Evolutionary conservation across 2,113 vertebrate species (phyloP).

Genomic region (Triplophysa rosa): DNA sequence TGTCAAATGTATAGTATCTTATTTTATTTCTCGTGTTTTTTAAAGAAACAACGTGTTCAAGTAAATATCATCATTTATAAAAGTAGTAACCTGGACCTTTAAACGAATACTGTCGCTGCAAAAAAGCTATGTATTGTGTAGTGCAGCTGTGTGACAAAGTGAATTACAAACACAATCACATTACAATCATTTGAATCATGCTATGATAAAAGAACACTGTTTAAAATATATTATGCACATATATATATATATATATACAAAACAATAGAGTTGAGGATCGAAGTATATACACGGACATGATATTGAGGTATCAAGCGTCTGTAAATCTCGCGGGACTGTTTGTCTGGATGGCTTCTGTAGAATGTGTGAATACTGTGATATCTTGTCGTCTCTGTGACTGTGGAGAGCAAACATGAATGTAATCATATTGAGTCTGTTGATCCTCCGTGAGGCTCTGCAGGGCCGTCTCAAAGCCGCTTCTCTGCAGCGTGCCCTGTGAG

Average conservation of each 20-base stretch:
- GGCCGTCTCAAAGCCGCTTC: conserved; percentile 85
- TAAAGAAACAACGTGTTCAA: background rate
- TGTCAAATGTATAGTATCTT: background rate
- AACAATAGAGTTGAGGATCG: background rate
- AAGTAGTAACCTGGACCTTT: background rate
- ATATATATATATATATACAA: conserved; percentile 77
- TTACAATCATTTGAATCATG: conserved; percentile 26
- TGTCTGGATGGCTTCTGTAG: conserved; percentile 75
- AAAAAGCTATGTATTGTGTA: background rate
- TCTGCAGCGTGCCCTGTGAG: conserved; percentile 84
- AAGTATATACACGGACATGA: background rate
- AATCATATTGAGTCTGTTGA: conserved; percentile 89
- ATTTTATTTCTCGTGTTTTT: background rate
- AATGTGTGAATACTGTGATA: conserved; percentile 80
- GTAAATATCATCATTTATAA: background rate
- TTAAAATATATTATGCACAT: conserved; percentile 80
- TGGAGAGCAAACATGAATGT: conserved; percentile 84
- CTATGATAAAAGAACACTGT: conserved; percentile 53
- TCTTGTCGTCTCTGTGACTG: conserved; percentile 85
- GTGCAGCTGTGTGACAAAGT: background rate
- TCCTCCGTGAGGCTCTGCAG: conserved; percentile 94
- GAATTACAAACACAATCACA: conserved; percentile 22
- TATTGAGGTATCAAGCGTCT: conserved; percentile 49
- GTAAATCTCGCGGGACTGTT: conserved; percentile 37
- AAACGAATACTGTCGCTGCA: background rate